A percentile compares a stretch with the other conserved stretches of the same genome.
Conservation (phyloP, 2,888 invertebrate species). For the Ophioninae sp. region DNA sequence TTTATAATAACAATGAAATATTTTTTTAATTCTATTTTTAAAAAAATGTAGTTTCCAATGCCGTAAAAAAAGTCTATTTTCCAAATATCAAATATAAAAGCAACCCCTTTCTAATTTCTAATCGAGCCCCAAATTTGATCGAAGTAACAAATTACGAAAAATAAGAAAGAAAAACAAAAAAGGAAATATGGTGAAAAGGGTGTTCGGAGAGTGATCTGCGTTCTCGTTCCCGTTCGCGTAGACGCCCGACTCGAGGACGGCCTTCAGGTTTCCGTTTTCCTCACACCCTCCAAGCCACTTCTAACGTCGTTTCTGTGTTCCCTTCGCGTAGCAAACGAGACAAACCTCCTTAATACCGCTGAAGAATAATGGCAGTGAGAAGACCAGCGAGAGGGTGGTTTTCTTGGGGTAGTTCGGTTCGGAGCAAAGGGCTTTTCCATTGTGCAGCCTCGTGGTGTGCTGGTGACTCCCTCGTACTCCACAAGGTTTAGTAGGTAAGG, state of each 20-base stretch:
- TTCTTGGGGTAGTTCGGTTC: not conserved
- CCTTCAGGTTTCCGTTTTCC: not conserved
- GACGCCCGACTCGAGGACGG: not conserved
- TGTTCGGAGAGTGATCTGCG: not conserved
- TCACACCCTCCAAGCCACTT: constrained; percentile 30
- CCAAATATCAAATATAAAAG: too few relatives aligned
- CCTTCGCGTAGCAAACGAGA: constrained; percentile 60
- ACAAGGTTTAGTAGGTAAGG: constrained; percentile 28
- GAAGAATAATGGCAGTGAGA: constrained; percentile 70
- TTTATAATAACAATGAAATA: too few relatives aligned
- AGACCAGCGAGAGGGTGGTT: constrained; percentile 64
- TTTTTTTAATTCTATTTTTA: too few relatives aligned
- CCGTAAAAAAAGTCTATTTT: too few relatives aligned
- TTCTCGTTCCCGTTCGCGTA: not conserved
- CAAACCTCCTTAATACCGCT: constrained; percentile 58
- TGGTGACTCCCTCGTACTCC: constrained; percentile 69
- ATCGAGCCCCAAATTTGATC: not conserved
- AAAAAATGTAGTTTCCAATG: too few relatives aligned
- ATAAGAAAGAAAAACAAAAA: not conserved
- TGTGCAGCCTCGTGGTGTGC: constrained; percentile 65
- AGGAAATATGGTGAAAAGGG: not conserved
- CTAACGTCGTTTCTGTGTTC: constrained; percentile 57
- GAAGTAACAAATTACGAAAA: not conserved
- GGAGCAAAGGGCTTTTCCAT: constrained; percentile 63
- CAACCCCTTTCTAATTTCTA: too few relatives aligned